These are phyloP conservation scores for Rhimphoctona megacephalus DNA, from an alignment of 2,888 invertebrate genomes.

Conservation along the genomic window DNA sequence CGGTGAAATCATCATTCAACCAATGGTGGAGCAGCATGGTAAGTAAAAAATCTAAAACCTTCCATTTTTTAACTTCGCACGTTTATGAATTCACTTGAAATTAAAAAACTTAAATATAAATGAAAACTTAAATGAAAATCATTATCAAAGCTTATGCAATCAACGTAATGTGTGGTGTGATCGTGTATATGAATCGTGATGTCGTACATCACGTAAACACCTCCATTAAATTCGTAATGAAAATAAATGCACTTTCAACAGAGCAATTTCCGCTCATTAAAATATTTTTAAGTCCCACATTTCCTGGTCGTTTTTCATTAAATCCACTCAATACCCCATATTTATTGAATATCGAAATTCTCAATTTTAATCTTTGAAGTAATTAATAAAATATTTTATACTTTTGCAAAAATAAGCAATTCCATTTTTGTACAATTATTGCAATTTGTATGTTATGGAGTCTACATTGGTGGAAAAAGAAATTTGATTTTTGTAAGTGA, in stretches of 20 bases:
- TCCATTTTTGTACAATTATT: too few relatives aligned
- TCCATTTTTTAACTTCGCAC: background rate
- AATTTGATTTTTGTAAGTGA: too few relatives aligned
- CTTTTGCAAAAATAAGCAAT: too few relatives aligned
- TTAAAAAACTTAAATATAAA: background rate
- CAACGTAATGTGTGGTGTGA: too few relatives aligned
- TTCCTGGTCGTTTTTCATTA: constrained; percentile 17
- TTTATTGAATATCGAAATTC: background rate
- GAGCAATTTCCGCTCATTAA: constrained; percentile 19
- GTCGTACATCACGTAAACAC: background rate
- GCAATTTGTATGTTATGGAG: too few relatives aligned
- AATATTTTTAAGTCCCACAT: constrained; percentile 25
- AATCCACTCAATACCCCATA: background rate
- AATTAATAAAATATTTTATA: too few relatives aligned
- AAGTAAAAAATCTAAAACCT: constrained; percentile 14
- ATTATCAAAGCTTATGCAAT: background rate
- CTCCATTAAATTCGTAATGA: constrained; percentile 36
- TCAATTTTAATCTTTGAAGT: too few relatives aligned
- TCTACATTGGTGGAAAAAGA: too few relatives aligned
- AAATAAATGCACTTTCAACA: constrained; percentile 18
- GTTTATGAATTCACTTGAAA: background rate
- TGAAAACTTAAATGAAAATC: background rate
- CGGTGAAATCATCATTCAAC: constrained; percentile 79
- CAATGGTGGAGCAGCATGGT: constrained; percentile 66
- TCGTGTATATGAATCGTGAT: too few relatives aligned